Conservation (phyloP, 2,113 vertebrate species). For the Channa maculata region DNA sequence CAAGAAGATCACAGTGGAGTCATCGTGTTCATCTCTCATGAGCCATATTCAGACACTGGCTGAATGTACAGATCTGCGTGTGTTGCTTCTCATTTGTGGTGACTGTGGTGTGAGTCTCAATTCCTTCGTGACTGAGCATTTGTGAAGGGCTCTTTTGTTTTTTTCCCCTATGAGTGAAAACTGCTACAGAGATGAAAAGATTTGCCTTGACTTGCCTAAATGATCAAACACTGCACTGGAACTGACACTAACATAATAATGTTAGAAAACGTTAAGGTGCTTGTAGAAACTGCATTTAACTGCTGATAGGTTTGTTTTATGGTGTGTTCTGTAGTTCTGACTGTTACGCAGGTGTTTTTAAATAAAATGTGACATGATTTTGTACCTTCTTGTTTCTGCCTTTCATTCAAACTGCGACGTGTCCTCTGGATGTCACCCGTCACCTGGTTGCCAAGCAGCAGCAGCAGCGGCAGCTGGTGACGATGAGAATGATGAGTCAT, state of each 20-base stretch:
- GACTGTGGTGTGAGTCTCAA: background rate
- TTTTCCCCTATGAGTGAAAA: no score
- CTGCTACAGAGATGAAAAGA: background rate
- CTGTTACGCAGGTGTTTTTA: background rate
- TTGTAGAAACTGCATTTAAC: background rate
- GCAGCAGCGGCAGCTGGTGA: background rate
- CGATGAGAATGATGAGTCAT: background rate
- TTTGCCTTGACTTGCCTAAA: background rate
- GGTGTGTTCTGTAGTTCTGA: no score
- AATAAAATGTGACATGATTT: slow-evolving; percentile 54
- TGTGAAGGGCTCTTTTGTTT: background rate
- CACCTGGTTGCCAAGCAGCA: no score
- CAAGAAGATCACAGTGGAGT: background rate
- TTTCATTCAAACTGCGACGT: slow-evolving; percentile 2
- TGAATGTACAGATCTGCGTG: background rate
- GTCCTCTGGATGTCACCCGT: background rate
- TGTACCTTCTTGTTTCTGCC: background rate
- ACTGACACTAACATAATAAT: background rate
- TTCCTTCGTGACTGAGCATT: background rate
- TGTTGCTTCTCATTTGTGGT: background rate
- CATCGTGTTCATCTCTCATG: background rate
- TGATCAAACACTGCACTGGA: no score
- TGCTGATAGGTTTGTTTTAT: no score
- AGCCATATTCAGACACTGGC: background rate
- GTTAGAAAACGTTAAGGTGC: background rate